Conservation (phyloP, 2,113 vertebrate genomes). For the Triplophysa tibetana region DNA sequence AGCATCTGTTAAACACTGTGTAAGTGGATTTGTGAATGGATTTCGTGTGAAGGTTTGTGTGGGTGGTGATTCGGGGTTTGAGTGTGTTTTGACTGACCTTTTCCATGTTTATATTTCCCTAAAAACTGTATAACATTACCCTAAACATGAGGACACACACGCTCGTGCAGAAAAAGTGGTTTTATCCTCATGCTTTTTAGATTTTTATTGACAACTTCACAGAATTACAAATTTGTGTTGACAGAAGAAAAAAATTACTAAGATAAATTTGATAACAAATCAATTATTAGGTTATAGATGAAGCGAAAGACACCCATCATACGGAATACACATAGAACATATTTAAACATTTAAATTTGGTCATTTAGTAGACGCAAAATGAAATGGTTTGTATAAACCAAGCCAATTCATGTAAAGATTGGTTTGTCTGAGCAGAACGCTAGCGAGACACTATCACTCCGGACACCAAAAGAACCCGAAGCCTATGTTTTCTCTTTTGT, state of each 20-base stretch:
- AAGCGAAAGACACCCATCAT: not conserved
- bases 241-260: not conserved
- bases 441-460: not conserved
- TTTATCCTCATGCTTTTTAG: not conserved
- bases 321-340: not conserved
- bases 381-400: not conserved
- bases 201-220: not conserved
- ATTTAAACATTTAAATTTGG: not conserved
- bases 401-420: not conserved
- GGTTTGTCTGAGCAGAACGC: conserved; percentile 9
- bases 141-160: conserved; percentile 1
- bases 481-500: not conserved
- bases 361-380: too few relatives aligned
- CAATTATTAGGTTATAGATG: not conserved
- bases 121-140: conserved; percentile 1
- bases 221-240: not conserved
- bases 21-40: too few relatives aligned
- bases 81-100: conserved; percentile 17
- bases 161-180: not conserved
- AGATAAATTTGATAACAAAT: not conserved
- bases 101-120: conserved; percentile 1
- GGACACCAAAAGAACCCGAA: not conserved
- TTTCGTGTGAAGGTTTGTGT: not conserved
- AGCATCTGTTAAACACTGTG: too few relatives aligned
- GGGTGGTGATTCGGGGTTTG: not conserved